A percentile compares a stretch with the other conserved stretches of the same genome.
These are phyloP conservation scores for Urocolius indicus DNA, from an alignment of 2,113 vertebrate species.

Conservation along the genomic window DNA sequence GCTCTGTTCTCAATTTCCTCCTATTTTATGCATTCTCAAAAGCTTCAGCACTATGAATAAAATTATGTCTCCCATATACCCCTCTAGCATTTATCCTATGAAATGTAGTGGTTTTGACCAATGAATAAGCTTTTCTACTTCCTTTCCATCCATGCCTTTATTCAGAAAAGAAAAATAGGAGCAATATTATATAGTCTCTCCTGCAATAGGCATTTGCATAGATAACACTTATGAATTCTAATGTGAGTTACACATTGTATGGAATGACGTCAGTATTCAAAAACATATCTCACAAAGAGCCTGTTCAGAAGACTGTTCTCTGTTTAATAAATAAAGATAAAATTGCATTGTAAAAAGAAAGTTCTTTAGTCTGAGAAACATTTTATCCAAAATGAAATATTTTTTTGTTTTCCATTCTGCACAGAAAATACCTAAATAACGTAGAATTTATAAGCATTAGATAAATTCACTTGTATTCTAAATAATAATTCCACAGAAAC, in stretches of 20 bases:
- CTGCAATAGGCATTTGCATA: slow-evolving; percentile 8
- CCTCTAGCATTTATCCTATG: background rate
- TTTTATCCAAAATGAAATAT: background rate
- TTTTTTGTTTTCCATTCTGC: background rate
- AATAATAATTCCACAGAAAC: background rate
- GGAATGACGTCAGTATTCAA: background rate
- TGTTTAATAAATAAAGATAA: background rate
- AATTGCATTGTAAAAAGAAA: background rate
- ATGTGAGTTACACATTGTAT: background rate
- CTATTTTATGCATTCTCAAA: slow-evolving; percentile 22
- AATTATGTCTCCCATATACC: background rate
- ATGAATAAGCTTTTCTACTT: slow-evolving; percentile 14
- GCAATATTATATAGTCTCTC: background rate
- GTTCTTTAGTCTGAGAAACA: background rate
- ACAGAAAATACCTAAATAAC: background rate
- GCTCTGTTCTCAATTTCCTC: slow-evolving; percentile 6
- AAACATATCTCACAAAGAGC: background rate
- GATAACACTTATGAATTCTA: slow-evolving; percentile 29
- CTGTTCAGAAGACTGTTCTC: background rate
- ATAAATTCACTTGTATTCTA: background rate
- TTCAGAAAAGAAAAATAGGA: background rate
- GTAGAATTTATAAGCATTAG: background rate
- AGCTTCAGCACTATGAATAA: background rate
- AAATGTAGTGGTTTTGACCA: slow-evolving; percentile 1
- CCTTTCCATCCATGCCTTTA: background rate